Evolutionary conservation across 2,797 vertebrate genomes (phyloP), one percentile per base, ranked within the genome.

Genomic region (Crocidura indochinensis): DNA sequence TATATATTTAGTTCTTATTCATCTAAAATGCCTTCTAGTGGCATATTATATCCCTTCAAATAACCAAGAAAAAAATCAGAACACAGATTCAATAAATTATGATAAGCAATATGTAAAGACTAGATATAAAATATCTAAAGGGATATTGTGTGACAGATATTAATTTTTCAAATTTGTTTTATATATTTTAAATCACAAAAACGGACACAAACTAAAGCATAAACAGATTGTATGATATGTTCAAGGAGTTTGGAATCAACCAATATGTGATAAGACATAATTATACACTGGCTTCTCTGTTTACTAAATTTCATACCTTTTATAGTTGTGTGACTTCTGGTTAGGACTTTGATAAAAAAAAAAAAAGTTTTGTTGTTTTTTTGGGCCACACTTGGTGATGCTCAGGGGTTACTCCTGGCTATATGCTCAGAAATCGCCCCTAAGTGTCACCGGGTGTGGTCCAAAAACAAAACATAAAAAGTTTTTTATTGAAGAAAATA

Each of bases 331-430:
- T 71, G 83, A 64, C 6, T 93, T 68, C 65, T 84, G 17, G 6
- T 64, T 68, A 44, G 62, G 29, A n/a, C 79, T 93, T 67, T 84
- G 14, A 87, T 87, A 94, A 86, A 44, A 75, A 22, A 60, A 77
- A 51, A 17, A 53, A 74, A 38, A 38, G 0, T 20, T 60, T 22
- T 20, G 20, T 60, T 60, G 20, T 2, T 60, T 60, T 20, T 60
- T 51, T 51, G 19, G 22, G 56, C 4, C 56, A 60, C 56, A 19
- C 56, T 20, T 7, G 19, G 56, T 60, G 22, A 6, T 60, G 19
- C 56, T 53, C 22, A 60, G 19, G 6, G 56, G 6, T 60, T 60
- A 60, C 17, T 60, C 56, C 17, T 60, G 56, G 15, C 20, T 60
- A 17, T 20, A 60, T 19, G 19, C 19, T 38, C 38, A 38, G 38